Conservation (phyloP, 2,797 vertebrate genomes). For the Micromesistius poutassou region DNA sequence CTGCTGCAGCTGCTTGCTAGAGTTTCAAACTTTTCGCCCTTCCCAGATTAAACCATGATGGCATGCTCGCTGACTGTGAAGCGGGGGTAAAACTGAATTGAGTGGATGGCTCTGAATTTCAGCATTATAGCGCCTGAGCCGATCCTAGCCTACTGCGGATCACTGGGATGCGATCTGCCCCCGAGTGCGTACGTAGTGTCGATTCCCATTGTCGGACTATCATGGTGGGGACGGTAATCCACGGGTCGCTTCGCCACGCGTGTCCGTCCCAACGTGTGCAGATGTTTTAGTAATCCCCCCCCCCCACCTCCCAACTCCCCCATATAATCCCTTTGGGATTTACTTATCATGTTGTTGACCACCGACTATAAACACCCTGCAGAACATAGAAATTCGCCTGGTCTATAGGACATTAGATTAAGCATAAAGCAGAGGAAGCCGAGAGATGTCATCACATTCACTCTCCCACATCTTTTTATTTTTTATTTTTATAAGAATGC, state of each 20-base stretch:
- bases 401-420: not conserved
- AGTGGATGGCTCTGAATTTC: conserved; percentile 5
- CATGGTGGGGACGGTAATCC: conserved; percentile 20
- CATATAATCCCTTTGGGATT: conserved; percentile 68
- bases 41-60: conserved; percentile 8
- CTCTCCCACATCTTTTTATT: not conserved
- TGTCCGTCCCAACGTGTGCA: conserved; percentile 54
- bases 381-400: not conserved
- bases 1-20: too few relatives aligned
- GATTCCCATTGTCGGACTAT: too few relatives aligned
- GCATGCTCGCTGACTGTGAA: conserved; percentile 42
- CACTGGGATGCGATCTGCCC: too few relatives aligned
- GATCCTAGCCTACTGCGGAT: too few relatives aligned
- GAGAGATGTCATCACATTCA: not conserved
- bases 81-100: conserved; percentile 23
- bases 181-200: too few relatives aligned
- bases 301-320: conserved; percentile 40
- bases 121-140: conserved; percentile 35
- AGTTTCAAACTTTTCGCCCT: too few relatives aligned
- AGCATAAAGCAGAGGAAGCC: not conserved
- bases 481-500: too few relatives aligned
- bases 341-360: conserved; percentile 46
- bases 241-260: conserved; percentile 10
- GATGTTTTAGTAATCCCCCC: conserved; percentile 68
- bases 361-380: not conserved